Evolutionary conservation across 2,797 vertebrate species (phyloP), one percentile per base, ranked within the genome.

Genomic region (Epinephelus awoara): DNA sequence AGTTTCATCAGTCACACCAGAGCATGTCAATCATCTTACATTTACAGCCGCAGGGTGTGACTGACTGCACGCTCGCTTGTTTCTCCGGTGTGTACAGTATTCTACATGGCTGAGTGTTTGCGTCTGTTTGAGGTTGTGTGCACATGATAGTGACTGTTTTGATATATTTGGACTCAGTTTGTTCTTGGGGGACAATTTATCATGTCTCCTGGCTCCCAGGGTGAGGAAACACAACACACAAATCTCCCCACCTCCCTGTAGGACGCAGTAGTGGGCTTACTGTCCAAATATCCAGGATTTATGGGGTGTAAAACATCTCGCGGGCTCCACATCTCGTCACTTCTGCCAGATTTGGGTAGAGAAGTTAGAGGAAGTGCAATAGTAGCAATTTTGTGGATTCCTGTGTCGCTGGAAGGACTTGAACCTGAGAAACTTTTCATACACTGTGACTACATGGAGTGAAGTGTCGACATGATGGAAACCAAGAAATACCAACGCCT

Each of bases 281-380:
- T 82, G 86, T 91, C 89, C 86, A 84, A 77, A 89, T 83, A 84
- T 83, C 56, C 54, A 86, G 87, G 81, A 94, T 91, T 91, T 84
- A 93, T 92, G 80, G 78, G 69, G 66, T 74, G 67, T 80, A 80
- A 85, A 88, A 77, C 83, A 74, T 89, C 68, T 75, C 1, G 29
- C 9, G 34, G 69, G 71, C 54, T 47, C 65, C 63, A 57, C 10
- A n/a, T 77, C 72, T 13, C 82, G 77, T 83, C 52, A 19, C 78
- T 56, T 71, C 79, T 67, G 63, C 56, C 62, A 69, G 58, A 64
- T 56, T 71, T 58, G 14, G 58, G 44, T 3, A 6, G 34, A 71
- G 55, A 57, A 67, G 76, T 61, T 55, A 25, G 14, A 69, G 25
- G 40, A 62, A 72, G 17, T 50, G 74, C 78, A 40, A 27, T 18